These are phyloP conservation scores for Galerucella pusilla DNA, from an alignment of 2,888 invertebrate genomes.

Conservation along the genomic window DNA sequence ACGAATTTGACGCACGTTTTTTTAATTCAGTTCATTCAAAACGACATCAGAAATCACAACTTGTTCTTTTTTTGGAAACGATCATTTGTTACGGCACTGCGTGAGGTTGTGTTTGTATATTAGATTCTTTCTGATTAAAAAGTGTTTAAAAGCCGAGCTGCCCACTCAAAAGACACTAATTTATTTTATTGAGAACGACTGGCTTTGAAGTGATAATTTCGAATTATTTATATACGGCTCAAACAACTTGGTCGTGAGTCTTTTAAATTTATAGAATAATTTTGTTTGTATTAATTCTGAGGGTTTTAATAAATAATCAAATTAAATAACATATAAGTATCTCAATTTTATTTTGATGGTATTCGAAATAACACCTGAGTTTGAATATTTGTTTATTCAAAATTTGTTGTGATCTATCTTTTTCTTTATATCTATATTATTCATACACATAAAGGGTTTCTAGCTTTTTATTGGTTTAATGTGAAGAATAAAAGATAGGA, in stretches of 20 bases:
- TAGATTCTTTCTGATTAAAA: slow-evolving; percentile 65
- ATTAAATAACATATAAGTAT: slow-evolving; percentile 15
- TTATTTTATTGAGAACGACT: slow-evolving; percentile 48
- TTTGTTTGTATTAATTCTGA: slow-evolving; percentile 20
- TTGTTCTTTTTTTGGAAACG: slow-evolving; percentile 40
- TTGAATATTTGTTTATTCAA: no score
- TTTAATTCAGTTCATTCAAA: slow-evolving; percentile 2
- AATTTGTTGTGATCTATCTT: no score
- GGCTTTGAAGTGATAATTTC: slow-evolving; percentile 29
- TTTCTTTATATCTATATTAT: no score
- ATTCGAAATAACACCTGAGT: not conserved
- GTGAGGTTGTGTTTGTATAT: slow-evolving; percentile 57
- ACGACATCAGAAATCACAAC: slow-evolving; percentile 13
- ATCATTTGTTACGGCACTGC: slow-evolving; percentile 29
- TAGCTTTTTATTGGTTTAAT: not conserved
- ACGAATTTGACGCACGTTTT: not conserved
- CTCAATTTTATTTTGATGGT: not conserved
- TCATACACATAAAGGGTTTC: no score
- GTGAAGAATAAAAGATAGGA: no score
- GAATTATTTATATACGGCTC: slow-evolving; percentile 43
- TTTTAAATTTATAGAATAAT: slow-evolving; percentile 35
- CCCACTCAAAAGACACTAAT: slow-evolving; percentile 58
- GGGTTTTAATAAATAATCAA: slow-evolving; percentile 19
- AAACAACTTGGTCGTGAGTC: slow-evolving; percentile 33
- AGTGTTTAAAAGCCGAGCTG: slow-evolving; percentile 61